phyloP scores from a whole-genome alignment of 2,888 invertebrate species.

The Cybosia mesomella region DNA sequence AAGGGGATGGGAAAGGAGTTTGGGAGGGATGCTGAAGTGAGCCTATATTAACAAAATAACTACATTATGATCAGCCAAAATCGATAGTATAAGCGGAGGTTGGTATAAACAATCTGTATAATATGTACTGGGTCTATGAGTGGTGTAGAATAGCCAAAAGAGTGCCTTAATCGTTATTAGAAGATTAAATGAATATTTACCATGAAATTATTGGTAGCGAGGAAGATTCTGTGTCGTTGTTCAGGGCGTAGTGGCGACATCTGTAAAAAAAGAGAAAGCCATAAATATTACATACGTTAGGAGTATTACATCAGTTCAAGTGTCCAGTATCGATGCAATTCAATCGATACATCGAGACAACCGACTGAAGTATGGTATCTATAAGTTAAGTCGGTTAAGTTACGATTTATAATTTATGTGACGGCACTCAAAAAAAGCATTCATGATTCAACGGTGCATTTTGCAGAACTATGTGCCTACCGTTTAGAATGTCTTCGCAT shows the following conservation, averaged over 20 bases:
- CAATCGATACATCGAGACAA: background rate
- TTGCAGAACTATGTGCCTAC: too few relatives aligned
- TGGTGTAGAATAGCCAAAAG: too few relatives aligned
- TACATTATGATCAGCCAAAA: too few relatives aligned
- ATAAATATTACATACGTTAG: background rate
- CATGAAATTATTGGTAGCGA: slow-evolving; percentile 73
- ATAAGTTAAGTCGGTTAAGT: background rate
- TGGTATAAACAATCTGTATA: too few relatives aligned
- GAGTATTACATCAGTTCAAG: background rate
- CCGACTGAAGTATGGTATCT: background rate
- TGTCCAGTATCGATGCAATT: background rate
- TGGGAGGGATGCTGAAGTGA: too few relatives aligned
- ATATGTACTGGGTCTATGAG: too few relatives aligned
- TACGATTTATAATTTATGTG: background rate
- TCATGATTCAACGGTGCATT: too few relatives aligned
- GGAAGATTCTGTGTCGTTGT: slow-evolving; percentile 62
- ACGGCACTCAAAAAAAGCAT: too few relatives aligned
- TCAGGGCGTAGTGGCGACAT: slow-evolving; percentile 70
- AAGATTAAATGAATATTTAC: slow-evolving; percentile 52
- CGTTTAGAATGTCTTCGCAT: too few relatives aligned
- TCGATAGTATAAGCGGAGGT: too few relatives aligned
- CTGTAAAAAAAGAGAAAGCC: slow-evolving; percentile 57
- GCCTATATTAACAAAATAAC: too few relatives aligned
- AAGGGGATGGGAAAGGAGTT: too few relatives aligned
- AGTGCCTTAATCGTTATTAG: background rate